Evolutionary conservation across 1,140 invertebrate genomes (phyloP), one percentile per base, ranked within the genome.

Genomic region (Diploscapter pachys): DNA sequence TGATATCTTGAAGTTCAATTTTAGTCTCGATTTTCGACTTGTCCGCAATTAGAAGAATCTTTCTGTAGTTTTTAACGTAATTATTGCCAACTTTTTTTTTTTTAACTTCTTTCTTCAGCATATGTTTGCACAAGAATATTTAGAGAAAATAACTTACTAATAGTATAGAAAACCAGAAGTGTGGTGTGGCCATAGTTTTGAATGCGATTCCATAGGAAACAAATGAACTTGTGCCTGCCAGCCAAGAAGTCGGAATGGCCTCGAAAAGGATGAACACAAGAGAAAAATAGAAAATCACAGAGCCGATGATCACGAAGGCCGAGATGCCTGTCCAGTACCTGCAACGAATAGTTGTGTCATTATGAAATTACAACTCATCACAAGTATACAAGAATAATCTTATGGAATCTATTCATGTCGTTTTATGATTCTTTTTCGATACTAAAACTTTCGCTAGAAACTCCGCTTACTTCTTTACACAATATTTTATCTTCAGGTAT

Each of bases 261-360:
- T 86, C 86, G 82, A 90, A 90, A 73, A 89, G 87, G 13, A 89
- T 81, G 51, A 89, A 82, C 56, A 87, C 88, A 71, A 89, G 86
- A 79, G 93, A 90, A 87, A 98, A 96, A 88, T 96, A 99, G 87
- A 94, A 94, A 76, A 94, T 89, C 63, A 98, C 89, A 67, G 94
- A 97, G 78, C 96, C 96, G 94, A 95, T 98, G 78, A 98, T 94
- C 81, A 93, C 94, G 71, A 98, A 91, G 87, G 98, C 95, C 88
- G 98, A 98, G 85, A 97, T 93, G 76, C 93, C 89, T 66, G 96
- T 98, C 96, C 96, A 99, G 85, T 99, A 99, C 31, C 31, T 31
- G 31, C 31, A 31, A 31, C 31, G 31, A 31, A 31, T 31, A 31
- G 31, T 1, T 31, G 31, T 31, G 31, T 31, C 31, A 31, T 31